Percentiles rank a stretch among this genome's conserved stretches.
Evolutionary conservation across 2,797 vertebrate genomes (phyloP).

Genomic region (Rhinatrema bivittatum): DNA sequence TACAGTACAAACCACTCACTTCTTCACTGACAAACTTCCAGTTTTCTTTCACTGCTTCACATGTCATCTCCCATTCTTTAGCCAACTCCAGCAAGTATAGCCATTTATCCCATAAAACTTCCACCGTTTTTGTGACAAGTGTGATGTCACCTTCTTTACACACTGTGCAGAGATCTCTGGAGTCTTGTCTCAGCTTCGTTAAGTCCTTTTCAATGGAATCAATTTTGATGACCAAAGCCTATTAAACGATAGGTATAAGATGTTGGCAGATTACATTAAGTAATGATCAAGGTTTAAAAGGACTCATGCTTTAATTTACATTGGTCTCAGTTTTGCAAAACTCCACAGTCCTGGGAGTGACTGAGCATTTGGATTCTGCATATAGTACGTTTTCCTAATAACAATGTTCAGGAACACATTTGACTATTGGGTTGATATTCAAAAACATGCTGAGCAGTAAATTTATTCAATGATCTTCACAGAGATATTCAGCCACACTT

Average conservation of each 20-base stretch:
- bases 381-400: too few relatives aligned
- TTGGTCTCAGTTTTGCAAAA: too few relatives aligned
- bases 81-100: constrained; percentile 48
- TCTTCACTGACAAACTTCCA: constrained; percentile 71
- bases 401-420: too few relatives aligned
- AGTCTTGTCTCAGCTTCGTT: constrained; percentile 33
- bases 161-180: constrained; percentile 23
- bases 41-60: constrained; percentile 57
- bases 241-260: constrained; percentile 13
- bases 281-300: background rate
- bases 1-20: too few relatives aligned
- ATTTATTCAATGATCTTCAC: too few relatives aligned
- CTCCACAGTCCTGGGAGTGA: too few relatives aligned
- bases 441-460: too few relatives aligned
- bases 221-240: constrained; percentile 44
- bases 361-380: too few relatives aligned
- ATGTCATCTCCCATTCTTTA: constrained; percentile 49
- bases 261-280: background rate
- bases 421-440: too few relatives aligned
- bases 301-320: too few relatives aligned
- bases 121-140: background rate
- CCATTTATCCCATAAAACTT: constrained; percentile 57
- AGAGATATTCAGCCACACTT: too few relatives aligned
- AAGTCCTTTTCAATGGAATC: constrained; percentile 37
- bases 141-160: constrained; percentile 2